Base-by-base conservation (phyloP, 2,888 invertebrate genomes). In the Drosophila pseudotakahashii region DNA sequence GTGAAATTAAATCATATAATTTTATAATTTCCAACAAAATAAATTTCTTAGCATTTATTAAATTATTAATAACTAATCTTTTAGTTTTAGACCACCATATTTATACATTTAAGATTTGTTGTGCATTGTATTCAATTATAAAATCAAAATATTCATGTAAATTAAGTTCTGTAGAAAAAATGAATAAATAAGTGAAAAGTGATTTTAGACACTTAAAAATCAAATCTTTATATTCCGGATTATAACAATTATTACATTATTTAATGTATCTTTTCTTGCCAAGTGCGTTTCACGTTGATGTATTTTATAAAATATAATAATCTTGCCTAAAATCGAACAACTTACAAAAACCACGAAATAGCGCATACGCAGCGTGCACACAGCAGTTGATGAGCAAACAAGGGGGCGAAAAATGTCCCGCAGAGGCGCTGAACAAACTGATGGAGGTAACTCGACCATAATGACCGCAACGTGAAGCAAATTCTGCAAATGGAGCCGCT, bases 391-490 rank as follows among this genome's bases (percentile, higher is more conserved):
- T 10, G 36, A 44, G 60, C 42, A 14, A 30, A 30, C 7, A 14
- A 1, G 30, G 47, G 26, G 9, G 14, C 9, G 10, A 19, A 23
- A n/a, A 26, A n/a, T 26, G 26, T 10, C 9, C 5, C 42, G 3
- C 45, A 36, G 32, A 14, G 39, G 3, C 14, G 9, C 39, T n/a
- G 14, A 39, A 39, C 14, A 39, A 39, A 39, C 39, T 1, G 14
- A 55, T 57, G 36, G 34, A 5, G 48, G 41, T 36, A 64, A 41
- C 64, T 55, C 62, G 66, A 54, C 45, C 75, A 64, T 70, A 66
- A 85, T 75, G 80, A 77, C 80, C 75, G 55, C 79, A 71, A 58
- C 36, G 54, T 16, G 23, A 32, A 37, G 55, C 34, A 52, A 39
- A 50, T 30, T 37, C 50, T 32, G 36, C 48, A 37, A 60, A 47